Evolutionary conservation across 2,888 invertebrate genomes (phyloP).

Genomic region (Drosophila austrosaltans): DNA sequence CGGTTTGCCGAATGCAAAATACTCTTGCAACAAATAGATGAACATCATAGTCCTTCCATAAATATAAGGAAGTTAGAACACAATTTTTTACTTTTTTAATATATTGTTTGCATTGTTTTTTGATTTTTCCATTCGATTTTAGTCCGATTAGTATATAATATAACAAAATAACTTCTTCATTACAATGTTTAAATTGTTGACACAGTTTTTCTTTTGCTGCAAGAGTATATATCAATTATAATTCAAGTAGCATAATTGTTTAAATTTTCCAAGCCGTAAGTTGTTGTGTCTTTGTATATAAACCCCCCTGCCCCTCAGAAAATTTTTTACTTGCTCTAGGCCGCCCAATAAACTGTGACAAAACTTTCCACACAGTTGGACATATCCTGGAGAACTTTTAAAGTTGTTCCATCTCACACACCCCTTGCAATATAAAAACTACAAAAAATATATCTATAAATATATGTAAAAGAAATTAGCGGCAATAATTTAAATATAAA

Average conservation of each 20-base stretch:
- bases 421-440: conserved; percentile 15
- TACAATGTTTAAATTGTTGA: background rate
- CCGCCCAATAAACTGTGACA: conserved; percentile 30
- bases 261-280: conserved; percentile 57
- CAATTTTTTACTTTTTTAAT: background rate
- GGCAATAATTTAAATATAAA: conserved; percentile 6
- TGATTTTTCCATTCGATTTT: background rate
- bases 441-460: conserved; percentile 45
- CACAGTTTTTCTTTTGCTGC: background rate
- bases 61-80: too few species aligned
- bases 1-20: conserved; percentile 7
- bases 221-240: conserved; percentile 33
- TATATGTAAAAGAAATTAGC: conserved; percentile 42
- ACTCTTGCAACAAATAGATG: background rate
- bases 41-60: background rate
- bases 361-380: conserved; percentile 35
- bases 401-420: conserved; percentile 48
- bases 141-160: background rate
- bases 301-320: conserved; percentile 16
- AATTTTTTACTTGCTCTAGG: conserved; percentile 60
- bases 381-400: conserved; percentile 46
- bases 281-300: conserved; percentile 74
- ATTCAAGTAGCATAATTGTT: conserved; percentile 71
- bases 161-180: too few species aligned
- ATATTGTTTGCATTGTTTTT: background rate